Evolutionary conservation across 2,113 vertebrate species (phyloP).

Genomic region (Mesocricetus auratus): DNA sequence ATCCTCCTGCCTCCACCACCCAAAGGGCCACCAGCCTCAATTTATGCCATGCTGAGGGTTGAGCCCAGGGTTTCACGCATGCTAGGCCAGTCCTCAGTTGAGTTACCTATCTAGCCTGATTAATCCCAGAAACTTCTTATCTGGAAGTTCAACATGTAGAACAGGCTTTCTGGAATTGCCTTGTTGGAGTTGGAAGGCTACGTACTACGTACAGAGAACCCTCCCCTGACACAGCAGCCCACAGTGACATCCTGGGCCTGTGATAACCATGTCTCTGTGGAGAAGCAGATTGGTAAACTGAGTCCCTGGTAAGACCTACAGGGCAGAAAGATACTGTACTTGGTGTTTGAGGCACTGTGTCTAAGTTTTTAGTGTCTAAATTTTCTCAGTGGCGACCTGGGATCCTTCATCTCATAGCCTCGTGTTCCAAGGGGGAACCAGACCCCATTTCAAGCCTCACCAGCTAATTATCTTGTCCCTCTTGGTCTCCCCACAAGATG

Average conservation of each 20-base stretch:
- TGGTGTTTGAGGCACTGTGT: accelerated
- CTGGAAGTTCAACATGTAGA: background rate
- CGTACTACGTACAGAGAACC: background rate
- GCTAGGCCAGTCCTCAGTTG: background rate
- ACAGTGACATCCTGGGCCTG: background rate
- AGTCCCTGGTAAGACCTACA: background rate
- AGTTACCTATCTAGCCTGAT: background rate
- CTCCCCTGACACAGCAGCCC: too few species aligned
- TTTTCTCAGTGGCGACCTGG: accelerated
- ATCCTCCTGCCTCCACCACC: background rate
- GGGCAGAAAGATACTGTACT: accelerated
- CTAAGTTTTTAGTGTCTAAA: accelerated
- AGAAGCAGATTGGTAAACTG: background rate
- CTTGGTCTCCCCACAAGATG: background rate
- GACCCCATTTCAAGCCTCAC: background rate
- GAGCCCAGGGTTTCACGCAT: background rate
- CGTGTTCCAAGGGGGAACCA: too few species aligned
- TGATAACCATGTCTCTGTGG: background rate
- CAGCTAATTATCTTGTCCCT: accelerated
- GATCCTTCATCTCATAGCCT: background rate
- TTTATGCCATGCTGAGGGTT: background rate
- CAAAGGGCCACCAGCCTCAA: background rate
- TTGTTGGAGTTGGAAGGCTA: background rate
- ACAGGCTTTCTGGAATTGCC: background rate
- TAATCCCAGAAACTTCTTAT: background rate